Conservation (phyloP, 2,888 invertebrate species). For the Oscheius myriophilus region DNA sequence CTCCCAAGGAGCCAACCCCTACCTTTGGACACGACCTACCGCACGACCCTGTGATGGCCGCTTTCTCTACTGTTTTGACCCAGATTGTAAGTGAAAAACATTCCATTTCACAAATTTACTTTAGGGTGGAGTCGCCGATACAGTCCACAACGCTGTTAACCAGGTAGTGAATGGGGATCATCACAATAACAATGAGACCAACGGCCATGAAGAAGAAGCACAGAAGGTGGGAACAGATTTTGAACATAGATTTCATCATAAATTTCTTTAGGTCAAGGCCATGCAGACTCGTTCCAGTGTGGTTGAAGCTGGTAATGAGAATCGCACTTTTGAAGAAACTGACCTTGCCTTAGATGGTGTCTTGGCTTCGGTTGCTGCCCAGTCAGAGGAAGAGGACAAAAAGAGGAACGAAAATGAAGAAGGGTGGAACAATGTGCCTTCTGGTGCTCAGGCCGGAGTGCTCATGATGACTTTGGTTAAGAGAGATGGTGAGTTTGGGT, state of each 20-base stretch:
- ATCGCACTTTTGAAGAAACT: constrained; percentile 19
- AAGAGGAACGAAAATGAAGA: constrained; percentile 5
- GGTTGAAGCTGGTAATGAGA: constrained; percentile 25
- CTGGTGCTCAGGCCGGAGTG: background rate
- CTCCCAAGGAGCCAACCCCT: background rate
- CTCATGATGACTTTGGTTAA: background rate
- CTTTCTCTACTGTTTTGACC: no score
- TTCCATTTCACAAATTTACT: background rate
- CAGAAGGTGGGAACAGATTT: background rate
- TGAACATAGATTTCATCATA: no score
- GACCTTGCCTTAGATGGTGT: constrained; percentile 24
- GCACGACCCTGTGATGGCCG: no score
- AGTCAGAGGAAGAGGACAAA: constrained; percentile 22
- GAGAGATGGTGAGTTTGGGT: background rate
- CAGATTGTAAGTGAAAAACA: background rate
- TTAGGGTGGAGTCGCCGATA: no score
- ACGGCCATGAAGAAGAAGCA: background rate
- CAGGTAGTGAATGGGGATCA: no score
- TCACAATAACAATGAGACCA: no score
- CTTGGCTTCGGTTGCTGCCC: constrained; percentile 18
- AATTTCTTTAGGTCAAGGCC: constrained; percentile 6
- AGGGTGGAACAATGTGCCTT: constrained; percentile 1
- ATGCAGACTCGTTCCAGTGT: constrained; percentile 32
- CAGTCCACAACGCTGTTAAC: no score
- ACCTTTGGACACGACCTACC: background rate